A percentile compares a stretch with the other conserved stretches of the same genome.
These are phyloP conservation scores for Enteromius thamalakanensis DNA, from an alignment of 2,797 vertebrate genomes.

Conservation along the genomic window DNA sequence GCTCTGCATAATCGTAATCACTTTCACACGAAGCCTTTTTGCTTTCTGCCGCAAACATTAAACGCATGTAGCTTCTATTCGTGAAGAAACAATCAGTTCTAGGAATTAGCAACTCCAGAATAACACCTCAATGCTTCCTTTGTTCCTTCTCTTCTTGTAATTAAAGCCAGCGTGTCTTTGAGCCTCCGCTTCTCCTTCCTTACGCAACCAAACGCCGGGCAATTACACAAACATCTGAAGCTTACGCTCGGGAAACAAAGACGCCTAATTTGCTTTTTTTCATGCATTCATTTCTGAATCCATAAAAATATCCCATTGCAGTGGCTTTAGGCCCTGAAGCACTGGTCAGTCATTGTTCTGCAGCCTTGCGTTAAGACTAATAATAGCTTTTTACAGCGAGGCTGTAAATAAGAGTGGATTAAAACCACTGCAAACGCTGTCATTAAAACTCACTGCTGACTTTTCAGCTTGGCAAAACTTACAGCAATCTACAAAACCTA, in stretches of 20 bases:
- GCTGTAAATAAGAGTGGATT: neutral
- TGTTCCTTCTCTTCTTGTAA: constrained; percentile 71
- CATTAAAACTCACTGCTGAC: neutral
- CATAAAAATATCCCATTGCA: constrained; percentile 15
- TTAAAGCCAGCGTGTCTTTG: constrained; percentile 64
- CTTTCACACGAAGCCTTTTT: neutral
- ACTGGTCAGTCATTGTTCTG: neutral
- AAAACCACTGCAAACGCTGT: neutral
- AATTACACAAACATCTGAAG: constrained; percentile 68
- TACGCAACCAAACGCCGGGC: constrained; percentile 62
- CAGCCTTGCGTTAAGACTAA: neutral
- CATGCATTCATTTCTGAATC: neutral
- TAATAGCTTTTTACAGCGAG: neutral
- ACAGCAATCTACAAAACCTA: neutral
- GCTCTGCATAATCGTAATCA: neutral
- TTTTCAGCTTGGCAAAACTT: neutral
- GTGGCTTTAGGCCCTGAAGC: neutral
- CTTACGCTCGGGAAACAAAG: neutral
- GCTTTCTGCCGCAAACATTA: constrained; percentile 43
- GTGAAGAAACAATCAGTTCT: constrained; percentile 56
- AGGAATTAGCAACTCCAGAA: constrained; percentile 61
- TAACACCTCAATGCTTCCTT: constrained; percentile 70
- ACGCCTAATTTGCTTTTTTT: neutral
- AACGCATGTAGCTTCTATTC: constrained; percentile 38
- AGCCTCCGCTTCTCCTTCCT: constrained; percentile 26